Percentiles rank a stretch among this genome's conserved stretches.
phyloP scores from a whole-genome alignment of 2,797 vertebrate species.

The Anabas testudineus region DNA sequence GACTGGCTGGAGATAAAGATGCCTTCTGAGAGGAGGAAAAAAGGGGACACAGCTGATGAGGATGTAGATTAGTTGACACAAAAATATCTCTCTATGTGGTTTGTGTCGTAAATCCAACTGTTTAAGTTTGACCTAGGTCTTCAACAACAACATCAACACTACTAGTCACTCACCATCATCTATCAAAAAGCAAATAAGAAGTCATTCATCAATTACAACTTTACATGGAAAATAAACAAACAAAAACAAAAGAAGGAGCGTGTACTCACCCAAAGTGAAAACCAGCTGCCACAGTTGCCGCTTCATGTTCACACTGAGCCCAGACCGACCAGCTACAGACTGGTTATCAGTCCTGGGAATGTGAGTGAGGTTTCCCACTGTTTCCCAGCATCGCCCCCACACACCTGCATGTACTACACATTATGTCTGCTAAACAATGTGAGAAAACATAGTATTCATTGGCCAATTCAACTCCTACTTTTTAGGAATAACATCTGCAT shows the following conservation, averaged over 20 bases:
- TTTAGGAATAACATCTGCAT: neutral
- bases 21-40: constrained; percentile 54
- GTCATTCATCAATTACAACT: no score
- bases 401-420: constrained; percentile 64
- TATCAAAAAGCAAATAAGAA: no score
- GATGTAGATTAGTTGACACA: neutral
- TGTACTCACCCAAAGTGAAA: constrained; percentile 62
- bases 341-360: constrained; percentile 70
- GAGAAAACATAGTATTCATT: constrained; percentile 26
- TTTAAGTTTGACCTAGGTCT: no score
- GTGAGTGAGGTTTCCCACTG: constrained; percentile 67
- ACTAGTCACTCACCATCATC: no score
- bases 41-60: constrained; percentile 1
- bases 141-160: no score
- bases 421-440: constrained; percentile 13
- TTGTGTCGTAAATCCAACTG: no score
- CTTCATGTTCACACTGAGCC: constrained; percentile 50
- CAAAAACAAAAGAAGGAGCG: no score
- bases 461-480: constrained; percentile 3
- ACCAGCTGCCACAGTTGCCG: constrained; percentile 26
- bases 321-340: constrained; percentile 2
- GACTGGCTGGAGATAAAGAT: constrained; percentile 42
- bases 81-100: neutral
- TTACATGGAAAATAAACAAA: no score
- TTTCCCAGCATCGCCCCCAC: constrained; percentile 72